Evolutionary conservation across 2,797 vertebrate genomes (phyloP), one percentile per base, ranked within the genome.

Genomic region (Halcyon chelicuti): DNA sequence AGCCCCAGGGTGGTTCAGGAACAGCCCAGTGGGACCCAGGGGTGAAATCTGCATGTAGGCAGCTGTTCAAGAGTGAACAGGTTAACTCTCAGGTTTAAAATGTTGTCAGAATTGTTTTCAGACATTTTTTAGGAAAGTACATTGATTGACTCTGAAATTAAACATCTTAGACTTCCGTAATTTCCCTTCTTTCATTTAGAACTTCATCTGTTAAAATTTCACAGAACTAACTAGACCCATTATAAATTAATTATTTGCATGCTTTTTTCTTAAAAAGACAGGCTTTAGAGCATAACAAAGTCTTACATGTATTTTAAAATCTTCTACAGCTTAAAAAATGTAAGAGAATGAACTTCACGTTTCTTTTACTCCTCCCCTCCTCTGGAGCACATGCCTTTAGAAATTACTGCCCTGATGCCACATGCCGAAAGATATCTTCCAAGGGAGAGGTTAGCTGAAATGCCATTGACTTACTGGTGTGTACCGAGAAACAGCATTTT

Each of bases 11-110:
- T 25, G 17, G 5, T 46, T 83, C 44, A 86, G 29, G 46, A 83
- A 57, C 1, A 80, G 23, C 20, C 28, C 44, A 35, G 7, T 14
- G 28, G 31, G 16, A 29, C 75, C 33, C 67, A 60, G 49, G 55
- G 12, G 7, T 82, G 40, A 82, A 84, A 76, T 46, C 7, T 42
- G 12, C 7, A 4, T 13, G 5, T 22, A 67, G 2, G 1, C 13
- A 68, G 23, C 12, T 75, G 44, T 54, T 89, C 19, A 20, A 60
- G 33, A 60, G 40, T 72, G 88, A 97, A 91, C 83, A 95, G 86
- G 77, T 83, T 83, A 97, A 95, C 90, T 81, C 94, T 40, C 85
- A 91, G 74, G 78, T 96, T 96, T 71, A 89, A 97, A 97, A 97
- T 77, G 74, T 60, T 94, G 89, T 79, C 90, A 95, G 95, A 95